Conservation (phyloP, 92 coral and sea anemone species). For the Phenganax subtilis region DNA sequence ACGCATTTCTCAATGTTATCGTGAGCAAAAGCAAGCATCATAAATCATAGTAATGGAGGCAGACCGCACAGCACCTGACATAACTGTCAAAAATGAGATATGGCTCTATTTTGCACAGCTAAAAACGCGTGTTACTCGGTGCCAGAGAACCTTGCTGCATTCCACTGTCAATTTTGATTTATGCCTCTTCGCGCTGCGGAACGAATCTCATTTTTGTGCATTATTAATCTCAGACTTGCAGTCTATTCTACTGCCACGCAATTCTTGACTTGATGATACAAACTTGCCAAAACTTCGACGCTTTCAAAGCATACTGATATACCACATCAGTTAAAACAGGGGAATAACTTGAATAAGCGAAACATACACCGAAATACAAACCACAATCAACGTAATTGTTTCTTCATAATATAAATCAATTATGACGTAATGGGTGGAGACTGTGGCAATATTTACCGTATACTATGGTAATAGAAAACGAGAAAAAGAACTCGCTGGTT, state of each 20-base stretch:
- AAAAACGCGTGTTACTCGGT: background rate
- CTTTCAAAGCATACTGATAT: no score
- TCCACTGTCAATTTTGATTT: constrained; percentile 44
- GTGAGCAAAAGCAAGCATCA: constrained; percentile 32
- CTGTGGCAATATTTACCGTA: constrained; percentile 4
- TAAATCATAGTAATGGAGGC: constrained; percentile 31
- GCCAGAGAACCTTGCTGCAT: constrained; percentile 37
- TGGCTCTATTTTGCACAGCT: constrained; percentile 34
- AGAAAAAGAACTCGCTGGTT: background rate
- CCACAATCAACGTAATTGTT: background rate
- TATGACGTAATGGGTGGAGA: constrained; percentile 20
- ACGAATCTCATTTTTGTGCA: constrained; percentile 29
- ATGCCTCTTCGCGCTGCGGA: constrained; percentile 38
- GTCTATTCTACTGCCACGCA: constrained; percentile 35
- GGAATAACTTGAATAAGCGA: background rate
- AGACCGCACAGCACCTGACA: constrained; percentile 27
- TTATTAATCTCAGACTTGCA: constrained; percentile 24
- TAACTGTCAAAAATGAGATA: constrained; percentile 40
- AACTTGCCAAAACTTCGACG: background rate
- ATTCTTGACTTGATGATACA: background rate
- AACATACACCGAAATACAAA: background rate
- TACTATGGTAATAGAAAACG: background rate
- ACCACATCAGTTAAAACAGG: no score
- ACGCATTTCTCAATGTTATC: constrained; percentile 30
- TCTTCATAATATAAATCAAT: background rate